A percentile compares a stretch with the other conserved stretches of the same genome.
phyloP scores from a whole-genome alignment of 2,113 vertebrate genomes.

The Nannobrachium achirus region DNA sequence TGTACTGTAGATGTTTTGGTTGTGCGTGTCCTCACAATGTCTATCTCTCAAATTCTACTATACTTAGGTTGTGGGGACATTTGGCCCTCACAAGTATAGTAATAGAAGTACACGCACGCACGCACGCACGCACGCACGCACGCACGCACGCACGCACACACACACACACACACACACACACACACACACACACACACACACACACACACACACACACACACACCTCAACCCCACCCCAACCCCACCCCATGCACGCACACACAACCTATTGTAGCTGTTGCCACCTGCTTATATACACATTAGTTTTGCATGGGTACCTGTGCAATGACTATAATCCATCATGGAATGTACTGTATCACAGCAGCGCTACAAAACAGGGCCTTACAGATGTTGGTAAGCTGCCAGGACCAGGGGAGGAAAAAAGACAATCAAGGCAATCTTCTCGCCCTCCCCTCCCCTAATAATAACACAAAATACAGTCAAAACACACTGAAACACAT shows the following conservation, averaged over 20 bases:
- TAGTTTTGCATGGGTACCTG: constrained; percentile 75
- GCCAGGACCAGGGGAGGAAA: constrained; percentile 58
- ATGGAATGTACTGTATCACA: constrained; percentile 62
- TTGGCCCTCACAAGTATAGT: no score
- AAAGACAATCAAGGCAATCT: constrained; percentile 47
- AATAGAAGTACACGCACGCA: not conserved
- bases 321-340: constrained; percentile 77
- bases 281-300: constrained; percentile 76
- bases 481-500: constrained; percentile 13
- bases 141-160: not conserved
- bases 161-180: not conserved
- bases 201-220: not conserved
- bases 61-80: no score
- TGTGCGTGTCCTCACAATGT: no score
- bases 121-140: not conserved
- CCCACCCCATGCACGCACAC: constrained; percentile 13
- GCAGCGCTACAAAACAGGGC: constrained; percentile 50
- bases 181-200: constrained; percentile 35
- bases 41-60: no score
- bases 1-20: no score
- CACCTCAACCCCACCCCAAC: not conserved
- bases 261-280: constrained; percentile 63
- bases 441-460: constrained; percentile 44
- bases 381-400: constrained; percentile 72
- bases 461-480: constrained; percentile 29